Conservation (phyloP, 2,888 invertebrate genomes). For the Drosophila meridiana region DNA sequence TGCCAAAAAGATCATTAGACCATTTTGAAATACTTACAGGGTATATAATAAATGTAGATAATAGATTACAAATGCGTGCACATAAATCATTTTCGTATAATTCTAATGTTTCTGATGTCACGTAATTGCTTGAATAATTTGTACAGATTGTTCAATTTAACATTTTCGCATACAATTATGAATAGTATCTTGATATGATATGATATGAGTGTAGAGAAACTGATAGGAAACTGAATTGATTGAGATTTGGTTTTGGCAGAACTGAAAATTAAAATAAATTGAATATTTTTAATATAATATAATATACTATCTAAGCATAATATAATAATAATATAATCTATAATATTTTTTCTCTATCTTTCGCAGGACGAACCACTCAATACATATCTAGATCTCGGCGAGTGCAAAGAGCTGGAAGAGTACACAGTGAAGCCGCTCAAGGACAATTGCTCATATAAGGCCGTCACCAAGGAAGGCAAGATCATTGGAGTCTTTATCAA, state of each 20-base stretch:
- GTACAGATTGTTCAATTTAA: constrained; percentile 23
- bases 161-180: constrained; percentile 13
- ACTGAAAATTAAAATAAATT: neutral
- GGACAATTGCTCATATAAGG: constrained; percentile 87
- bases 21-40: neutral
- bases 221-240: neutral
- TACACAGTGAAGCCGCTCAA: constrained; percentile 86
- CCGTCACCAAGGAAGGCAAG: constrained; percentile 86
- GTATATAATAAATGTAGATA: constrained; percentile 18
- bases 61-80: constrained; percentile 49
- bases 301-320: neutral
- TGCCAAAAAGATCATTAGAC: neutral
- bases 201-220: neutral
- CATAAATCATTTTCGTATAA: constrained; percentile 56
- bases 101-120: constrained; percentile 40
- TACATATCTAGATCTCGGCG: constrained; percentile 83
- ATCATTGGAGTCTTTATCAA: constrained; percentile 87
- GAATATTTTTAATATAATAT: neutral
- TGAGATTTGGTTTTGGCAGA: neutral
- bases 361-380: constrained; percentile 85
- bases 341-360: constrained; percentile 1
- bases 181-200: constrained; percentile 5
- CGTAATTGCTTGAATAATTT: constrained; percentile 58
- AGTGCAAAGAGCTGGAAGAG: constrained; percentile 86
- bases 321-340: neutral